These are phyloP conservation scores for Hydrolagus colliei DNA, from an alignment of 2,797 vertebrate genomes.

Conservation along the genomic window DNA sequence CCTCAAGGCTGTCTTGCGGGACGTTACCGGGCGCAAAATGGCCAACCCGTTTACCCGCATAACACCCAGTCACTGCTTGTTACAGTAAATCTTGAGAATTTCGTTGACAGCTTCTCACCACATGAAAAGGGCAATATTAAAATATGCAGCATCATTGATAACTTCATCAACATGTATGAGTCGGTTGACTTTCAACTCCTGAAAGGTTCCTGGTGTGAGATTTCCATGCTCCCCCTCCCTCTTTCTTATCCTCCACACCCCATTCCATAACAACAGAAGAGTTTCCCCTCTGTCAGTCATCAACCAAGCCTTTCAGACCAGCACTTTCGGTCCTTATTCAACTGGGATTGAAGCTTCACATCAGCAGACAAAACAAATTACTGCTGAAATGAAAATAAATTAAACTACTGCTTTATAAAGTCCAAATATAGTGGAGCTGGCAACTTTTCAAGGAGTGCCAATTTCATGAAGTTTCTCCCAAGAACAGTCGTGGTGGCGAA, in stretches of 20 bases:
- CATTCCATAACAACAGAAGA: neutral
- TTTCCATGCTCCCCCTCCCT: neutral
- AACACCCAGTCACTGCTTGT: neutral
- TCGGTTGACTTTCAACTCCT: neutral
- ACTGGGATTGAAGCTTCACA: neutral
- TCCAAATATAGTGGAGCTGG: neutral
- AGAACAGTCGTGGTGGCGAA: neutral
- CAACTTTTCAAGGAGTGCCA: constrained; percentile 14
- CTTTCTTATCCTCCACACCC: neutral
- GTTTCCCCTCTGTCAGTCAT: neutral
- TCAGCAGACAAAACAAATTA: constrained; percentile 6
- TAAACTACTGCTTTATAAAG: neutral
- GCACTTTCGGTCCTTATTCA: neutral
- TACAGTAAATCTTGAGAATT: too few relatives aligned
- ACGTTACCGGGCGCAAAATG: neutral
- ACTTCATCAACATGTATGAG: neutral
- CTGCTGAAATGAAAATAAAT: constrained; percentile 5
- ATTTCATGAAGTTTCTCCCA: neutral
- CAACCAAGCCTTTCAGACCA: neutral
- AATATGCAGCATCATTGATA: neutral
- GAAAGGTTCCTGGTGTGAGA: neutral
- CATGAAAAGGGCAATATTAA: neutral
- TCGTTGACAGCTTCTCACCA: neutral
- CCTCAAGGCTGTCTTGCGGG: neutral
- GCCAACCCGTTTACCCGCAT: neutral